Conservation (phyloP, 1,140 invertebrate species). For the Drosophila watanabei region DNA sequence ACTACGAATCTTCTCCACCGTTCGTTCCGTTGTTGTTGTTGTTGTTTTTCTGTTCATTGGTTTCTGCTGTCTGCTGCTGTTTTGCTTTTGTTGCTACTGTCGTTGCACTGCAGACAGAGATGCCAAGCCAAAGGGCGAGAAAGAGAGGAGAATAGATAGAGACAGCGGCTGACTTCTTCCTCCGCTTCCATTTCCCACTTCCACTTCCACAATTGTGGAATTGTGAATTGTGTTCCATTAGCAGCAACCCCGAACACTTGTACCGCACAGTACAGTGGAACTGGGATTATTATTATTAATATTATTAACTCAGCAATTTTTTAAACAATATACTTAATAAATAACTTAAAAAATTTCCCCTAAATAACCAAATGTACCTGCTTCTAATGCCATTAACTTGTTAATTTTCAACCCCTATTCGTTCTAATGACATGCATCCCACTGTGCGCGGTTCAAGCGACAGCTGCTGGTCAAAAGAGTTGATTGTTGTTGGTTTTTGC, state of each 20-base stretch:
- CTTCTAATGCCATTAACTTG: not conserved
- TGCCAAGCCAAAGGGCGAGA: conserved; percentile 8
- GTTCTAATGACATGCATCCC: not conserved
- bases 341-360: not conserved
- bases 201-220: conserved; percentile 35
- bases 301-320: no score
- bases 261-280: conserved; percentile 36
- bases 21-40: conserved; percentile 15
- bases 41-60: conserved; percentile 41
- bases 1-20: conserved; percentile 38
- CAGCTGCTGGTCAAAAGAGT: conserved; percentile 73
- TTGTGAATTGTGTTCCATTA: conserved; percentile 80
- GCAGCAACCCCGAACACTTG: conserved; percentile 74
- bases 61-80: conserved; percentile 46
- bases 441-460: conserved; percentile 34
- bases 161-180: conserved; percentile 32
- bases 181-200: conserved; percentile 42
- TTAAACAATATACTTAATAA: not conserved
- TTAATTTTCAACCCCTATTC: not conserved
- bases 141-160: conserved; percentile 19
- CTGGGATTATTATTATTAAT: no score
- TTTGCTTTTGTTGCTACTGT: conserved; percentile 48
- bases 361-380: no score
- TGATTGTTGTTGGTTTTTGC: conserved; percentile 55
- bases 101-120: conserved; percentile 38